phyloP scores from a whole-genome alignment of 2,888 invertebrate species.

The Idaea biselata region DNA sequence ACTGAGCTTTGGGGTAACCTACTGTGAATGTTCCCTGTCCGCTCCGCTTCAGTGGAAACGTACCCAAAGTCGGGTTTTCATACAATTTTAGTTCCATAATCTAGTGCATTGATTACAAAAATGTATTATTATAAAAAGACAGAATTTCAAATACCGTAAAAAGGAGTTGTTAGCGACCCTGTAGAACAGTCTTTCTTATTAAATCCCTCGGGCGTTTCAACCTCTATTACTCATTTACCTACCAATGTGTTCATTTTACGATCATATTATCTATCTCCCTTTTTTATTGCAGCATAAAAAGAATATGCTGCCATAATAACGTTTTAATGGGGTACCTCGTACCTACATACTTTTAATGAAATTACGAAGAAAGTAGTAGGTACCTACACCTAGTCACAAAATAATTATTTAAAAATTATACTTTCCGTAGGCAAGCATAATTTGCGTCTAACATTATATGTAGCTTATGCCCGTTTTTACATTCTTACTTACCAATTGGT shows the following conservation, averaged over 20 bases:
- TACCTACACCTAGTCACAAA: slow-evolving; percentile 4
- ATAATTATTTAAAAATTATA: too few relatives aligned
- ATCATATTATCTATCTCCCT: neutral
- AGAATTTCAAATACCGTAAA: neutral
- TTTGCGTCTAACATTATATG: too few relatives aligned
- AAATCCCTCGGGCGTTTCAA: neutral
- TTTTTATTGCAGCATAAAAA: slow-evolving; percentile 1
- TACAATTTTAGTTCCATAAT: neutral
- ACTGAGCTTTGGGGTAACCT: too few relatives aligned
- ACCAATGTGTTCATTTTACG: neutral
- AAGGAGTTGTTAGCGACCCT: neutral
- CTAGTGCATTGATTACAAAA: neutral
- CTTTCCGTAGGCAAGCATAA: too few relatives aligned
- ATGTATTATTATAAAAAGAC: neutral
- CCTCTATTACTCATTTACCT: slow-evolving; percentile 17
- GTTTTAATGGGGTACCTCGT: neutral
- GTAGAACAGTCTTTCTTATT: neutral
- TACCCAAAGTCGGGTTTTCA: too few relatives aligned
- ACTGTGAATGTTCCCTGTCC: too few relatives aligned
- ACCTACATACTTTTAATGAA: neutral
- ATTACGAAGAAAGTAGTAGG: neutral
- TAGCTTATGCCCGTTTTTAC: too few relatives aligned
- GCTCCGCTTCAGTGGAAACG: too few relatives aligned
- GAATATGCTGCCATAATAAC: neutral
- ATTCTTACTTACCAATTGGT: too few relatives aligned